Evolutionary conservation across 2,888 invertebrate species (phyloP), one percentile per base, ranked within the genome.

Genomic region (Netelia melanura): DNA sequence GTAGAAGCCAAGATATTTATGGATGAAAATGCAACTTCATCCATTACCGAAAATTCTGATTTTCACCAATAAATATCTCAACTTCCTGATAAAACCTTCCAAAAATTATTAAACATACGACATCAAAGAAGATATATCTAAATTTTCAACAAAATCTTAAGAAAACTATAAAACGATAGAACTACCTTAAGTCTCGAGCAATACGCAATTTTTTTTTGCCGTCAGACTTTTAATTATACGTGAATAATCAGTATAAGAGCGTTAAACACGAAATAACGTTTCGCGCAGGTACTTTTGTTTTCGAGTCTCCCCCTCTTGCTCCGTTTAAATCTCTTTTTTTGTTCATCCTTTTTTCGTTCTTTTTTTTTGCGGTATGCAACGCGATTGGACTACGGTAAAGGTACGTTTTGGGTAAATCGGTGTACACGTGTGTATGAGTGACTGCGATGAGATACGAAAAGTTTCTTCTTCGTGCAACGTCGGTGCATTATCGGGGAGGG

Each of bases 401-500:
- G 70, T 82, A 65, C 30, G 43, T 71, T 82, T 70, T 48, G 38
- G 38, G 54, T 65, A 44, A 44, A 25, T n/a, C 54, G 52, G 30
- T n/a, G 54, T 52, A 48, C 30, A 21, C 48, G 30, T 70, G 68
- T 70, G 48, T 76, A 25, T 43, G 21, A 17, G 30, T 30, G 30
- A 30, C 30, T 30, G 30, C 30, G 30, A 30, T 30, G 30, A 62
- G 77, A 68, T 68, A 84, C 77, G 81, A 81, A 84, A 84, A 84
- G 72, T 84, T 84, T 76, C 68, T 76, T 76, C 58, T 54, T 54
- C 75, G 68, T 52, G 70, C 61, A 48, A 77, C 44, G 58, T 38
- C 30, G 58, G 44, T 58, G 5, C 58, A 58, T n/a, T 58, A 58
- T 58, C 58, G 58, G 23, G 23, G 52, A 44, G 38, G 11, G 44